These are phyloP conservation scores for Pocillopora meandrina DNA, from an alignment of 92 coral and sea anemone genomes.

Conservation along the genomic window DNA sequence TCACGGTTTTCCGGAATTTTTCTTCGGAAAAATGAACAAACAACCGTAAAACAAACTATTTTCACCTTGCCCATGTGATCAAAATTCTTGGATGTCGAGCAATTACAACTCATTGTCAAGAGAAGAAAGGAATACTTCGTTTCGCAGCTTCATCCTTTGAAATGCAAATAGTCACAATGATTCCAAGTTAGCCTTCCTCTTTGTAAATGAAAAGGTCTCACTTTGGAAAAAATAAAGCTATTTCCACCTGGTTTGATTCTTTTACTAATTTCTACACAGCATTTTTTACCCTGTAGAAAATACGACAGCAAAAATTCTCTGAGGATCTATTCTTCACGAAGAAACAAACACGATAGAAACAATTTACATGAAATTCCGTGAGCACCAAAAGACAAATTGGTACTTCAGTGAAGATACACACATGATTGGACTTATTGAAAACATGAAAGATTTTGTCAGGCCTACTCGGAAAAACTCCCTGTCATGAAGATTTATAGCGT, in stretches of 20 bases:
- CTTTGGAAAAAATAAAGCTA: background rate
- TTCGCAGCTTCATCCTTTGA: constrained; percentile 16
- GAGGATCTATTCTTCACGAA: background rate
- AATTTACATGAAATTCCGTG: background rate
- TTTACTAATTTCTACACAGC: background rate
- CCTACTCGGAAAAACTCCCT: background rate
- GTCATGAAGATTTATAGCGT: background rate
- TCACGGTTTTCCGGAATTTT: background rate
- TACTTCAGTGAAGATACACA: background rate
- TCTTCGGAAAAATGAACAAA: background rate
- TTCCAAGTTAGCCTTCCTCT: constrained; percentile 12
- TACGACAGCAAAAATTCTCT: background rate
- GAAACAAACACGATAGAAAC: constrained; percentile 8
- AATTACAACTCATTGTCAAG: constrained; percentile 24
- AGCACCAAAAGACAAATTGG: background rate
- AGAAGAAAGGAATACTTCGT: constrained; percentile 20
- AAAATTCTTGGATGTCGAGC: constrained; percentile 3
- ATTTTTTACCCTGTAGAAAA: background rate
- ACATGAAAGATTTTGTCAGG: background rate
- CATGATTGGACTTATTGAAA: constrained; percentile 7
- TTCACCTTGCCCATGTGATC: constrained; percentile 14
- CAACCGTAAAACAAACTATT: constrained; percentile 1
- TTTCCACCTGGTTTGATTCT: background rate
- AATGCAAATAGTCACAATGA: constrained; percentile 42
- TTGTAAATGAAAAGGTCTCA: constrained; percentile 4